Percentiles rank a stretch among this genome's conserved stretches.
Conservation (phyloP, 2,888 invertebrate species). For the Drosophila kanekoi region DNA sequence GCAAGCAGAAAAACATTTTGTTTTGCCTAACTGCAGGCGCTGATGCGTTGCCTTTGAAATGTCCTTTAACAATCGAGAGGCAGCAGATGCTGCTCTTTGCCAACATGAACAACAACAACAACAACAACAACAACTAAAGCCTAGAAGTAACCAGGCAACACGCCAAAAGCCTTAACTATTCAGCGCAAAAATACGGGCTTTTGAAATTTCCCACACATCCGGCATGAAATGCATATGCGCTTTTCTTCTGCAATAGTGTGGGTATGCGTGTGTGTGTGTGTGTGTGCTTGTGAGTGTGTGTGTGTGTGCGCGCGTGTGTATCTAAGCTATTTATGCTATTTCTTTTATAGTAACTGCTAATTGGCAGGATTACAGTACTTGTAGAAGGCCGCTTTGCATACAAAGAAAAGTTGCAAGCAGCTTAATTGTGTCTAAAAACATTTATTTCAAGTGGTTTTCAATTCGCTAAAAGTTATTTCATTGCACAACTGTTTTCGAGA, state of each 20-base stretch:
- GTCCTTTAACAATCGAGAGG: slow-evolving; percentile 11
- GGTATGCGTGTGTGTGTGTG: neutral
- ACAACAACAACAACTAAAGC: neutral
- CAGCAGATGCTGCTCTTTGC: slow-evolving; percentile 4
- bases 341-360: slow-evolving; percentile 22
- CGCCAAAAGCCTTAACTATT: neutral
- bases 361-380: slow-evolving; percentile 22
- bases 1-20: neutral
- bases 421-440: neutral
- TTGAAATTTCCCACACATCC: slow-evolving; percentile 7
- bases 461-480: neutral
- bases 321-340: neutral
- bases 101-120: neutral
- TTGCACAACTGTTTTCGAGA: too few relatives aligned
- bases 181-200: slow-evolving; percentile 17
- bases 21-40: slow-evolving; percentile 13
- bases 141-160: slow-evolving; percentile 7
- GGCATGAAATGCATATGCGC: slow-evolving; percentile 2
- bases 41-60: neutral
- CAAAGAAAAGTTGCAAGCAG: neutral
- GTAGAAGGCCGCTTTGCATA: neutral
- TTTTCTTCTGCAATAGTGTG: neutral
- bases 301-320: neutral
- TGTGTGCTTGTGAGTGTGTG: too few relatives aligned
- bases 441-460: too few relatives aligned